These are phyloP conservation scores for Tupaia tana DNA, from an alignment of 2,113 vertebrate genomes.

Conservation along the genomic window DNA sequence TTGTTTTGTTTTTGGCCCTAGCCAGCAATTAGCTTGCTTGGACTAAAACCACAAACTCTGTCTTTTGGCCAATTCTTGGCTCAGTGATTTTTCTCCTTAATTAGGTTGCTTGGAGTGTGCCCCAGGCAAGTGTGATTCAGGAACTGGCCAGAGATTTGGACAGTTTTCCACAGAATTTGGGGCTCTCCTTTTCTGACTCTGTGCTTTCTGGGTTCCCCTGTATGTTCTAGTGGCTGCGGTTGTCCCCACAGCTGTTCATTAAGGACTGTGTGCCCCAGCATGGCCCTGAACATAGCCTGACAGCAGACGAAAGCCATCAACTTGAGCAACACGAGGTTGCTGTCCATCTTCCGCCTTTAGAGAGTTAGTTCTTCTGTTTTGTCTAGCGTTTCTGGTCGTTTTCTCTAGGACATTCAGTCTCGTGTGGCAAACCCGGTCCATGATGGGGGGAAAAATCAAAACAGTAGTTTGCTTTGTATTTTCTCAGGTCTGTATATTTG, in stretches of 20 bases:
- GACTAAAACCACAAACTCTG: constrained; percentile 2
- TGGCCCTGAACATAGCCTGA: neutral
- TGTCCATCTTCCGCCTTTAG: neutral
- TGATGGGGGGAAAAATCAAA: neutral
- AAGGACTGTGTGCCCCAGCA: neutral
- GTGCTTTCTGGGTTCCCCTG: neutral
- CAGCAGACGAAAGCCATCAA: neutral
- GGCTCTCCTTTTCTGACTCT: neutral
- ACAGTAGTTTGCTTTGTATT: neutral
- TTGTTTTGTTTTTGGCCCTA: constrained; percentile 41
- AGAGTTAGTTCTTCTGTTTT: neutral
- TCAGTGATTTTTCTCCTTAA: constrained; percentile 3
- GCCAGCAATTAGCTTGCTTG: constrained; percentile 24
- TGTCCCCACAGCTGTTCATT: neutral
- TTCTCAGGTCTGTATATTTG: neutral
- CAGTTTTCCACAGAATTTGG: neutral
- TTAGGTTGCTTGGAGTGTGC: neutral
- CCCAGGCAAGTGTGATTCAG: neutral
- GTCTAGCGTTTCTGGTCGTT: neutral
- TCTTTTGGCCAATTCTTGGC: neutral
- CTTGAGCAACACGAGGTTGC: neutral
- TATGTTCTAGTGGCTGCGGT: neutral
- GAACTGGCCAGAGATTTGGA: neutral
- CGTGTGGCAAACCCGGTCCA: neutral
- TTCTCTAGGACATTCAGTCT: neutral